These are phyloP conservation scores for Athalia cordata DNA, from an alignment of 2,888 invertebrate species.

Conservation along the genomic window DNA sequence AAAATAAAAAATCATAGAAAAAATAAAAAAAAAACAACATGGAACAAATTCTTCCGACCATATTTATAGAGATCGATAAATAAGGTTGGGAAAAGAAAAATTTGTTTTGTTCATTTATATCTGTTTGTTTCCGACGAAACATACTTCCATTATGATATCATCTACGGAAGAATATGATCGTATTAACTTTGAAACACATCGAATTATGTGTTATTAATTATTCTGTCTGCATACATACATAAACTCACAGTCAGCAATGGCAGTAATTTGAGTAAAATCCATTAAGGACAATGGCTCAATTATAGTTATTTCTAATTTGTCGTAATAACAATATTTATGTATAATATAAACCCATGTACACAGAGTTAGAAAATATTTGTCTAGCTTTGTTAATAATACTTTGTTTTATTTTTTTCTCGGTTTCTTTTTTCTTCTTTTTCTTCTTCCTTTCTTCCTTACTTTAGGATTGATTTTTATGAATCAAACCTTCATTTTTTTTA, in stretches of 20 bases:
- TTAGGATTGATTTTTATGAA: not conserved
- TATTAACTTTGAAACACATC: conserved; percentile 9
- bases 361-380: conserved; percentile 35
- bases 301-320: not conserved
- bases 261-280: conserved; percentile 26
- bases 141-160: too few relatives aligned
- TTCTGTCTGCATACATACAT: conserved; percentile 20
- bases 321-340: conserved; percentile 17
- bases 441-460: not conserved
- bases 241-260: conserved; percentile 38
- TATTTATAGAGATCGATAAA: not conserved
- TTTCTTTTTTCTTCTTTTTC: not conserved
- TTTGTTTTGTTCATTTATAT: not conserved
- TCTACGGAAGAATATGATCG: not conserved
- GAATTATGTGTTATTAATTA: conserved; percentile 27
- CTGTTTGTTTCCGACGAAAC: too few relatives aligned
- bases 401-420: not conserved
- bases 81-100: not conserved
- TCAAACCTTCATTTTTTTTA: not conserved
- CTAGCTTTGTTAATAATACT: conserved; percentile 40
- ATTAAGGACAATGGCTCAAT: not conserved
- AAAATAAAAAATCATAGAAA: too few relatives aligned
- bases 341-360: conserved; percentile 41
- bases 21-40: too few relatives aligned
- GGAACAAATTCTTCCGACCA: not conserved